A percentile compares a stretch with the other conserved stretches of the same genome.
Conservation (phyloP, 2,888 invertebrate species). For the Enoplolaimus lenunculus region DNA sequence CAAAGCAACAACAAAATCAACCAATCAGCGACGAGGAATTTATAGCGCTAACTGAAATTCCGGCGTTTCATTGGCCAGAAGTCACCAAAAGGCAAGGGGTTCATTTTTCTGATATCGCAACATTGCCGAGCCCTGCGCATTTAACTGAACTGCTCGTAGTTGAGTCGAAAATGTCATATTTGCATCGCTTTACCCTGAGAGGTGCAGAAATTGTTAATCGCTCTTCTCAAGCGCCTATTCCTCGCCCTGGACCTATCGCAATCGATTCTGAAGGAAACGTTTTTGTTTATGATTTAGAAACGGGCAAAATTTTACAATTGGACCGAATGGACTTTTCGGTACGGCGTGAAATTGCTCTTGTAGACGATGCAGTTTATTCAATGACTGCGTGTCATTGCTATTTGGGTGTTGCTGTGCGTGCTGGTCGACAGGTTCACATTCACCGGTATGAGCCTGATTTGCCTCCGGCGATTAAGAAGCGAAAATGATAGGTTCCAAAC, state of each 20-base stretch:
- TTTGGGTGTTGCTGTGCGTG: conserved; percentile 21
- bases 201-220: conserved; percentile 20
- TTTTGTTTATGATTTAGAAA: conserved; percentile 21
- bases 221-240: conserved; percentile 14
- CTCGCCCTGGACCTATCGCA: conserved; percentile 19
- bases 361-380: conserved; percentile 22
- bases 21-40: too few species aligned
- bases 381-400: conserved; percentile 23
- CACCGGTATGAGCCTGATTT: conserved; percentile 10
- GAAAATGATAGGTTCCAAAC: too few species aligned
- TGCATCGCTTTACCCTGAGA: conserved; percentile 19
- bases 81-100: conserved; percentile 12
- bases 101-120: conserved; percentile 9
- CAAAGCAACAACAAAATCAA: too few species aligned
- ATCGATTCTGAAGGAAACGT: conserved; percentile 20
- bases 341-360: conserved; percentile 16
- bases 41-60: too few species aligned
- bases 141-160: conserved; percentile 20
- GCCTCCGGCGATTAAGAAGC: too few species aligned
- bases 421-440: conserved; percentile 14
- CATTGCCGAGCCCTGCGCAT: conserved; percentile 1
- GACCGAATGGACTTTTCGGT: conserved; percentile 17
- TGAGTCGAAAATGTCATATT: conserved; percentile 22
- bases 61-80: too few species aligned
- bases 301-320: conserved; percentile 20